phyloP scores from a whole-genome alignment of 1,140 invertebrate species.

The Apis dorsata region DNA sequence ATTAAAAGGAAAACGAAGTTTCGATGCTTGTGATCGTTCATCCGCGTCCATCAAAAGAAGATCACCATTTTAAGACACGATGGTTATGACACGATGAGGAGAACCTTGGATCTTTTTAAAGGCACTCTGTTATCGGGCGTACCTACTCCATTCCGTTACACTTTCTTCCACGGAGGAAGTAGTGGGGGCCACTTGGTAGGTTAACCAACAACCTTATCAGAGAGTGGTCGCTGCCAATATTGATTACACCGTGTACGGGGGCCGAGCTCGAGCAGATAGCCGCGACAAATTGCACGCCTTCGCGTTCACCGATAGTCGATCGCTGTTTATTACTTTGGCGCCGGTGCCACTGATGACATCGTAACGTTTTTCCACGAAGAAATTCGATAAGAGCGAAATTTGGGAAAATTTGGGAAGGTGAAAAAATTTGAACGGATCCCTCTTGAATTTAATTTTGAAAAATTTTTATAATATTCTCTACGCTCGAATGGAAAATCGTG shows the following conservation, averaged over 20 bases:
- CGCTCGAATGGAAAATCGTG: too few relatives aligned
- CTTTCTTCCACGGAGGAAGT: slow-evolving; percentile 26
- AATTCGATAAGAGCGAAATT: background rate
- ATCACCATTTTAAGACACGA: slow-evolving; percentile 15
- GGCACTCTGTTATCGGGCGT: slow-evolving; percentile 11
- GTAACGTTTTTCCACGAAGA: background rate
- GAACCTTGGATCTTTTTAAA: slow-evolving; percentile 26
- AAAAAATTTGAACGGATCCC: too few relatives aligned
- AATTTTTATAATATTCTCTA: too few relatives aligned
- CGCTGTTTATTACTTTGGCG: slow-evolving; percentile 61
- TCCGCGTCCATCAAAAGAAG: slow-evolving; percentile 12
- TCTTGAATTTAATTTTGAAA: too few relatives aligned
- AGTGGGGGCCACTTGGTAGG: slow-evolving; percentile 9
- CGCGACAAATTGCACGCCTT: slow-evolving; percentile 65
- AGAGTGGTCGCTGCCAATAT: slow-evolving; percentile 57
- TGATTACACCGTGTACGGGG: slow-evolving; percentile 47
- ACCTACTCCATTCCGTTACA: slow-evolving; percentile 11
- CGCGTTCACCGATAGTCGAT: slow-evolving; percentile 55
- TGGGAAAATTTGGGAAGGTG: too few relatives aligned
- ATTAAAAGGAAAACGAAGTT: background rate
- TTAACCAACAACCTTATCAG: slow-evolving; percentile 41
- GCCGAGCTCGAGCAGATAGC: slow-evolving; percentile 53
- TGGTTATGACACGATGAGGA: background rate
- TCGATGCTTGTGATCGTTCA: slow-evolving; percentile 8
- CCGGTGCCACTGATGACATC: slow-evolving; percentile 55